Evolutionary conservation across 2,888 invertebrate species (phyloP), one percentile per base, ranked within the genome.

Genomic region (Dexiosoma caninum): DNA sequence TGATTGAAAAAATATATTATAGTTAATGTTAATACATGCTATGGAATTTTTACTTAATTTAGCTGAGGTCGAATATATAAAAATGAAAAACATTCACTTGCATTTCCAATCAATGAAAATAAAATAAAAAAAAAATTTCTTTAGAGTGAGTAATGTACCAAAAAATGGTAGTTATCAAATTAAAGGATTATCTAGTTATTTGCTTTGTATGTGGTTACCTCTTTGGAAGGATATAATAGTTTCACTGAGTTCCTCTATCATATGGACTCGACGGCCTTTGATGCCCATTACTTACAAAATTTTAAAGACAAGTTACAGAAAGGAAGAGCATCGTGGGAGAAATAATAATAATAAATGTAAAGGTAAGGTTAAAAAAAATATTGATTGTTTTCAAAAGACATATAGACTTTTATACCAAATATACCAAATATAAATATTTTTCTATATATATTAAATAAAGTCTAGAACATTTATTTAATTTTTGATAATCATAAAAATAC

Each of bases 191-290:
- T 66, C 49, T 67, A 51, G 42, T 70, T 76, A 60, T 72, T 71
- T 64, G 67, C 51, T 66, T 81, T 83, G 14, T 59, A 27, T 81
- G 55, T 64, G 74, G 93, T 94, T 96, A 97, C 97, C 97, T 97
- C 97, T 95, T 94, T 98, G 98, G 94, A 98, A 98, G 91, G 98
- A 98, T 93, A 98, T 98, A 91, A 98, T 97, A 90, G 98, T 98
- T 92, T 97, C 97, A 92, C 97, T 97, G 92, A 98, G 94, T 92
- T 98, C 97, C 93, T 98, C 98, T 91, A 98, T 98, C 95, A 98
- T 97, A 93, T 98, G 98, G 91, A 98, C 97, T 91, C 98, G 94
- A 90, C 98, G 94, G 91, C 98, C 98, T 93, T 97, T 97, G 94
- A 98, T 97, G 93, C 98, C 98, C 98, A 98, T 98, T 93, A 98